Base-by-base conservation (phyloP, 1,140 invertebrate genomes). In the Temnothorax longispinosus region DNA sequence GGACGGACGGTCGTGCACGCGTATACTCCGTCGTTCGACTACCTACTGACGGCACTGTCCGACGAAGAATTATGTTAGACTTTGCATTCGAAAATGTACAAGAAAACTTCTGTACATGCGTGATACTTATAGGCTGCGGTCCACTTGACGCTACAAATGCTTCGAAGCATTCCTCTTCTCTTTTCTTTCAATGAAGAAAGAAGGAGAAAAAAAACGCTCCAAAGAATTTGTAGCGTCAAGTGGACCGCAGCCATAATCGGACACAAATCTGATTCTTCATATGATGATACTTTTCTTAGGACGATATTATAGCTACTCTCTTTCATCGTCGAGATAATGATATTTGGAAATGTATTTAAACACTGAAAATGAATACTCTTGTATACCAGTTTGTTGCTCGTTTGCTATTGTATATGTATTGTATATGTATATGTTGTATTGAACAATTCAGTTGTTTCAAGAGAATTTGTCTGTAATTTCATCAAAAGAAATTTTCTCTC, bases 1-100 rank as follows among this genome's bases (percentile, higher is more conserved):
- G 60, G 32, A 56, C 85, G 35, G 35, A 56, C 85, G 35, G 35
- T 71, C 89, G 74, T 90, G 86, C 89, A 89, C 89, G 85, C 89
- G 88, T 87, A 62, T 54, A 87, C 67, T 87, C 85, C 47, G 44
- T 67, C 77, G 78, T 77, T 58, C 56, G 77, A 75, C 86, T 89
- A 27, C 85, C 62, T 69, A 56, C 87, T 58, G 65, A 80, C 76
- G 41, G 56, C 47, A 58, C 64, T 87, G 81, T 44, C 76, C 69
- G 71, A 27, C 3, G 6, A 58, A 74, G 15, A 54, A 60, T 74
- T 54, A 71, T 56, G 8, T 72, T 44, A 6, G 35, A 72, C 41
- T 74, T 69, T 50, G 54, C 80, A 47, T 82, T 27, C 6, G 6
- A 44, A 58, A 47, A 47, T 27, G 8, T 27, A 38, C 44, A 13